A percentile compares a stretch with the other conserved stretches of the same genome.
Conservation (phyloP, 2,888 invertebrate genomes). For the Coremacera marginata region DNA sequence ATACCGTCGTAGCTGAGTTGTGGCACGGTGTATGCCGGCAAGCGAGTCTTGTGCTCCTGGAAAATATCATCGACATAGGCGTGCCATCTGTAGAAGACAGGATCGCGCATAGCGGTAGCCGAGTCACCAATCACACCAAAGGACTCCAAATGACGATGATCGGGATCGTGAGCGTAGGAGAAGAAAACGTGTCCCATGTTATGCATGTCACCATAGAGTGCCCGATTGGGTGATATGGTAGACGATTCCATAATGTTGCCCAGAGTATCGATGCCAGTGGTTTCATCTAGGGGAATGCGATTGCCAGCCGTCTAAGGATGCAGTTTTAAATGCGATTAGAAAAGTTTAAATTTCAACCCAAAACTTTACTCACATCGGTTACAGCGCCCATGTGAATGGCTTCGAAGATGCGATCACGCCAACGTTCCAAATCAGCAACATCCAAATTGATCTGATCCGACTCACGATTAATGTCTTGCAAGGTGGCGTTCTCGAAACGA, state of each 20-base stretch:
- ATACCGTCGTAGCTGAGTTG: slow-evolving; percentile 70
- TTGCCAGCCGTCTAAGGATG: slow-evolving; percentile 72
- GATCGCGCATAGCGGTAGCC: slow-evolving; percentile 88
- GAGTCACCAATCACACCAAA: slow-evolving; percentile 88
- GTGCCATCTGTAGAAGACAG: slow-evolving; percentile 89
- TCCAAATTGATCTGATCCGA: slow-evolving; percentile 77
- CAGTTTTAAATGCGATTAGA: too few species aligned
- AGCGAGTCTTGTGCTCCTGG: slow-evolving; percentile 78
- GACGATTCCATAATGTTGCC: slow-evolving; percentile 86
- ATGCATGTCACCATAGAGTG: slow-evolving; percentile 84
- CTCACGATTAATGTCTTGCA: slow-evolving; percentile 77
- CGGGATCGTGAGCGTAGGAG: slow-evolving; percentile 84
- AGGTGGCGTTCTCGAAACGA: slow-evolving; percentile 72
- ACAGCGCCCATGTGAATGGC: slow-evolving; percentile 78
- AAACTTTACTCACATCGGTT: slow-evolving; percentile 70
- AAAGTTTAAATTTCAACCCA: neutral
- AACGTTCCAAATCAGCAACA: slow-evolving; percentile 79
- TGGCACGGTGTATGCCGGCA: slow-evolving; percentile 74
- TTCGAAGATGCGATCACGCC: slow-evolving; percentile 80
- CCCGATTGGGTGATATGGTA: slow-evolving; percentile 77
- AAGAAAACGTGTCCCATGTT: slow-evolving; percentile 86
- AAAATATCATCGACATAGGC: slow-evolving; percentile 84
- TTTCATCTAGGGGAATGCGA: slow-evolving; percentile 74
- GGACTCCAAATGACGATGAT: slow-evolving; percentile 78
- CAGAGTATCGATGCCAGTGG: slow-evolving; percentile 80